Conservation (phyloP, 2,113 vertebrate species). For the Lutjanus erythropterus region DNA sequence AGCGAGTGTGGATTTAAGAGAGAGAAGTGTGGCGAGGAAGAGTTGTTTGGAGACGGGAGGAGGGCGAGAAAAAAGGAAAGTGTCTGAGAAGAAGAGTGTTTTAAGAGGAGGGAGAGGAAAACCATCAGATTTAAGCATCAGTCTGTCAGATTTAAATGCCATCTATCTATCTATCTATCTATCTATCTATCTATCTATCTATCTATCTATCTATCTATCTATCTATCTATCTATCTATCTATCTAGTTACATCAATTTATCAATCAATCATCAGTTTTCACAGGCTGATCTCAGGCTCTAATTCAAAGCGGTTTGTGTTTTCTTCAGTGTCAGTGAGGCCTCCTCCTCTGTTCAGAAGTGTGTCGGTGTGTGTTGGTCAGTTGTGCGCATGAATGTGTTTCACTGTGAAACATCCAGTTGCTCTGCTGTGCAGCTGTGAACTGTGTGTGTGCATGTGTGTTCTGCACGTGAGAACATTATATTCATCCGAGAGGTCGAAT, state of each 20-base stretch:
- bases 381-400: not conserved
- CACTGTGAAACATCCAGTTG: conserved; percentile 3
- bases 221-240: not conserved
- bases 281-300: not conserved
- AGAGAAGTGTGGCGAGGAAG: not conserved
- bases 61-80: not conserved
- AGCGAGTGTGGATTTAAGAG: conserved; percentile 21
- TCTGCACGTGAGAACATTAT: conserved; percentile 5
- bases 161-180: not conserved
- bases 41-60: not conserved
- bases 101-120: not conserved
- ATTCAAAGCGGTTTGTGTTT: not conserved
- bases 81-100: not conserved
- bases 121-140: not conserved
- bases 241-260: not conserved
- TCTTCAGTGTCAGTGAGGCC: not conserved
- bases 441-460: not conserved
- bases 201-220: not conserved
- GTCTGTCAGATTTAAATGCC: not conserved
- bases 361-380: conserved; percentile 1
- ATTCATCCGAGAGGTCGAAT: conserved; percentile 2
- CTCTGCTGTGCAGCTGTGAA: conserved; percentile 24
- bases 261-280: not conserved
- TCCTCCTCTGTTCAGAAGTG: not conserved
- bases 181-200: not conserved